Evolutionary conservation across 2,113 vertebrate species (phyloP), one percentile per base, ranked within the genome.

Genomic region (Paracanthobrama guichenoti): DNA sequence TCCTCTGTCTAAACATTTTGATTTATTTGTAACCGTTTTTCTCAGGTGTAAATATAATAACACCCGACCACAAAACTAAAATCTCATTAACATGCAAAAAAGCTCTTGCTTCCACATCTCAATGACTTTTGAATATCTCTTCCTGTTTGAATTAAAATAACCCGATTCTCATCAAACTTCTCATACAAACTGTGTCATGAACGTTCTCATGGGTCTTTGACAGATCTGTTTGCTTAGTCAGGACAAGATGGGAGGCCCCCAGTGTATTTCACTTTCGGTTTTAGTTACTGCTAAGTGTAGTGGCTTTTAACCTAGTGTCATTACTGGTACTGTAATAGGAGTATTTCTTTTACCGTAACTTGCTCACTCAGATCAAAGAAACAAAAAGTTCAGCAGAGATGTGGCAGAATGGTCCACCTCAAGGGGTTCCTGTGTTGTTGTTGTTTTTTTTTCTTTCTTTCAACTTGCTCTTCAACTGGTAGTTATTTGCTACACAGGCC

Each of bases 291-390:
- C 73, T 75, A 50, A 39, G 84, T 80, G 42, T 64, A 82, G 79
- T 69, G 84, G 66, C 66, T 80, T 83, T 87, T 84, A 74, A 62
- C 69, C 35, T 66, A 6, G 26, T 80, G 76, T 88, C 76, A 79
- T 88, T 88, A 86, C 84, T 81, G 84, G 84, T 71, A 88, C 31
- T 82, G 48, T 13, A 55, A 39, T 71, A 72, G 62, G 57, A 73
- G 24, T 77, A 39, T 59, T 66, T 86, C 57, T 81, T 60, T 46
- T 88, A 86, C 81, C 76, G 87, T 88, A 88, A 86, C 64, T 24
- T 59, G 50, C 75, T 85, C 48, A 39, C 73, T 75, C 12, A 71
- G 74, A 76, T 69, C 50, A 79, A 82, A 42, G 31, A 31, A 82
- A 66, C 26, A 44, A 59, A 82, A 72, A 71, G 59, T 44, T 85